Percentiles rank a stretch among this genome's conserved stretches.
These are phyloP conservation scores for Diuraphis noxia DNA, from an alignment of 1,140 invertebrate species.

Conservation along the genomic window DNA sequence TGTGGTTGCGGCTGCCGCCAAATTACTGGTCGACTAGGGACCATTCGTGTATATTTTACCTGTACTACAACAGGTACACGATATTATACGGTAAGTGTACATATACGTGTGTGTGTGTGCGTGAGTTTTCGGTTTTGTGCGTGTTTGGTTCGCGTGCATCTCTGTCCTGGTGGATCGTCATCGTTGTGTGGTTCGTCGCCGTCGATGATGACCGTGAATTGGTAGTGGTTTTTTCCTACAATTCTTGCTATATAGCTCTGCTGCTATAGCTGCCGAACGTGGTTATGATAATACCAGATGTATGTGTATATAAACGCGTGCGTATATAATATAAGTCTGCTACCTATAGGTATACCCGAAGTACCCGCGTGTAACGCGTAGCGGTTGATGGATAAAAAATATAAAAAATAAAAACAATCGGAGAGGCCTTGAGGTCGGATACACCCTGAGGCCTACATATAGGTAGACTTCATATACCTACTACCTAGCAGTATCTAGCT, in stretches of 20 bases:
- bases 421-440: slow-evolving; percentile 36
- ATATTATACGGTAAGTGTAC: not conserved
- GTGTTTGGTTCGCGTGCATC: slow-evolving; percentile 40
- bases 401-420: slow-evolving; percentile 40
- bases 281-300: not conserved
- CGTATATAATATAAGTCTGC: not conserved
- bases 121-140: slow-evolving; percentile 1
- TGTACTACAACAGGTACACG: not conserved
- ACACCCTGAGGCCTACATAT: slow-evolving; percentile 18
- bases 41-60: not conserved
- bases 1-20: not conserved
- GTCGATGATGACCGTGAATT: not conserved
- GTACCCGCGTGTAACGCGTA: slow-evolving; percentile 22
- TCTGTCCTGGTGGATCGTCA: not conserved
- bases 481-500: not conserved
- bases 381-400: not conserved
- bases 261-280: not conserved
- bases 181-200: not conserved
- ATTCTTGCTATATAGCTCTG: not conserved
- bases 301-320: not conserved
- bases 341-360: slow-evolving; percentile 23
- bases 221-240: not conserved
- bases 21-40: slow-evolving; percentile 22
- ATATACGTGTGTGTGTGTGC: not conserved
- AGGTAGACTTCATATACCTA: not conserved